These are phyloP conservation scores for Digitonthophagus gazella DNA, from an alignment of 2,888 invertebrate species.

Conservation along the genomic window DNA sequence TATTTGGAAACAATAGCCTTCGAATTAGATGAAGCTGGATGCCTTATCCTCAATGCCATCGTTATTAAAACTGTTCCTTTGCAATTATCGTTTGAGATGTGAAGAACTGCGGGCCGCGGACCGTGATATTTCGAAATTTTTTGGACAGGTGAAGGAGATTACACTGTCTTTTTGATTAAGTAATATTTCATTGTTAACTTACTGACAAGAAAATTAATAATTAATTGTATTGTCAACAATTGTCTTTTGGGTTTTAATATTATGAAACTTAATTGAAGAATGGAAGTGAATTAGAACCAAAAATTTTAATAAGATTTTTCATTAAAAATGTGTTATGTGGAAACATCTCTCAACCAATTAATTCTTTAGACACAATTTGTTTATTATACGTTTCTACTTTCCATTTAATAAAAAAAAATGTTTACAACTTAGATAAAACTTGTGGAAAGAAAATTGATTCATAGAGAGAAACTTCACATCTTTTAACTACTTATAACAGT, in stretches of 20 bases:
- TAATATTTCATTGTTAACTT: background rate
- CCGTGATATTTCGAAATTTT: background rate
- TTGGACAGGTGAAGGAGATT: background rate
- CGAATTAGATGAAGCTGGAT: background rate
- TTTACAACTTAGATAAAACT: background rate
- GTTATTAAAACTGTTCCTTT: background rate
- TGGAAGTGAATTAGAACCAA: too few relatives aligned
- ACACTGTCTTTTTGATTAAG: background rate
- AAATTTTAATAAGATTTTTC: too few relatives aligned
- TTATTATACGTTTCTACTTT: too few relatives aligned
- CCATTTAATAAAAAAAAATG: background rate
- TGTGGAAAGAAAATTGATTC: background rate
- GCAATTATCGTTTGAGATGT: background rate
- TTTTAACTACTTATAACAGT: background rate
- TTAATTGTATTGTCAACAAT: too few relatives aligned
- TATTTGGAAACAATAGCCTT: background rate
- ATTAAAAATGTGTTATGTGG: too few relatives aligned
- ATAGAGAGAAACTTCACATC: background rate
- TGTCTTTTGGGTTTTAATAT: too few relatives aligned
- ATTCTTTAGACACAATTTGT: too few relatives aligned
- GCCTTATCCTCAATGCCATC: background rate
- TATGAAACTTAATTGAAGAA: background rate
- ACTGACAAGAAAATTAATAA: background rate
- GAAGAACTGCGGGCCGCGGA: background rate
- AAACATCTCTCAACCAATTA: too few relatives aligned